Conservation (phyloP, 2,888 invertebrate species). For the Schizotus pectinicornis region DNA sequence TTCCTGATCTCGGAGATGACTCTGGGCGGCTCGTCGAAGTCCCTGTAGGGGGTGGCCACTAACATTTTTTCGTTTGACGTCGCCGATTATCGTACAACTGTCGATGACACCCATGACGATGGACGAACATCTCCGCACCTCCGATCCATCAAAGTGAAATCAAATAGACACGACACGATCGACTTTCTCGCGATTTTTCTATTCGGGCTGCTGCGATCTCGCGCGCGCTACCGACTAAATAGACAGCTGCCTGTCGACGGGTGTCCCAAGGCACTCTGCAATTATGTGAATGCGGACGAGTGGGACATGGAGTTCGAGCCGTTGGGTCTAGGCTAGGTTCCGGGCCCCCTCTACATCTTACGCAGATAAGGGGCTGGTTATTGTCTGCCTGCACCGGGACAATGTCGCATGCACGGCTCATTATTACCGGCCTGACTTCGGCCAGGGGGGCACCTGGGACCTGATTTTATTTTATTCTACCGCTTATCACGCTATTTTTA, state of each 20-base stretch:
- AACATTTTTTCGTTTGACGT: conserved; percentile 44
- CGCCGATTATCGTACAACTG: no score
- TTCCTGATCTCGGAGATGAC: conserved; percentile 56
- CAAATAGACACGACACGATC: not conserved
- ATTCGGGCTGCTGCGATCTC: conserved; percentile 1
- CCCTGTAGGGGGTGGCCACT: conserved; percentile 47
- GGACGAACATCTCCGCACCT: conserved; percentile 10
- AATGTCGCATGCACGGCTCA: conserved; percentile 3
- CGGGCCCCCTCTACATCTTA: conserved; percentile 6
- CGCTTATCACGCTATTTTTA: no score
- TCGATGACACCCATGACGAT: not conserved
- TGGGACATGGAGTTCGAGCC: conserved; percentile 9
- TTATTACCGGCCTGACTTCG: not conserved
- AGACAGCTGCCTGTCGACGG: conserved; percentile 27
- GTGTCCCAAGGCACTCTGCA: conserved; percentile 26
- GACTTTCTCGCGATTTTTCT: not conserved
- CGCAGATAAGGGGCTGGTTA: conserved; percentile 18
- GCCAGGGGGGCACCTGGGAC: not conserved
- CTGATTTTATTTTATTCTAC: no score
- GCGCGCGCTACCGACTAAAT: conserved; percentile 12
- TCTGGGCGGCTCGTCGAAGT: conserved; percentile 51
- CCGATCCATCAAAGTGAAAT: conserved; percentile 2
- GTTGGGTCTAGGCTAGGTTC: conserved; percentile 4
- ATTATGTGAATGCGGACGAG: conserved; percentile 9
- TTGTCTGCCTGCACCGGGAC: conserved; percentile 10